Conservation (phyloP, 2,113 vertebrate species). For the Emydura subglobosa region DNA sequence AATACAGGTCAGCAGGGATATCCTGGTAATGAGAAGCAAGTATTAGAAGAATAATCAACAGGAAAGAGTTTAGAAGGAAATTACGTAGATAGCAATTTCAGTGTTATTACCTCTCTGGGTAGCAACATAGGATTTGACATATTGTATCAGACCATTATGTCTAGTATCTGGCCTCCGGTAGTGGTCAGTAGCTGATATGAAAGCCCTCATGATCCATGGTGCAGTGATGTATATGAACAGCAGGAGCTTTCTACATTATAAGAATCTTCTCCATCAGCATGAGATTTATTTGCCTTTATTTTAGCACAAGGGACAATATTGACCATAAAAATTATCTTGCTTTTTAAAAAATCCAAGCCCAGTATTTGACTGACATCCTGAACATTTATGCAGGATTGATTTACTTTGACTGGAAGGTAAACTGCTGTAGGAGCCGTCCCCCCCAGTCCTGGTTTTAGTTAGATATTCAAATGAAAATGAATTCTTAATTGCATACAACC, state of each 20-base stretch:
- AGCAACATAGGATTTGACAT: not conserved
- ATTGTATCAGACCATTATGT: not conserved
- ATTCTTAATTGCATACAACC: not conserved
- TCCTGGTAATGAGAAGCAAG: not conserved
- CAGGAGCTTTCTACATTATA: not conserved
- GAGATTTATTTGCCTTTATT: not conserved
- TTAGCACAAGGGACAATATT: not conserved
- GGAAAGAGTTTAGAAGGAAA: not conserved
- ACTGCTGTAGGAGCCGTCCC: not conserved
- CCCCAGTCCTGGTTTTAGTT: not conserved
- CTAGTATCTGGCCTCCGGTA: not conserved
- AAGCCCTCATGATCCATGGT: not conserved
- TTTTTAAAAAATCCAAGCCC: not conserved
- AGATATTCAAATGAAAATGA: not conserved
- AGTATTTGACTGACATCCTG: not conserved
- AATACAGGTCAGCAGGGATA: not conserved
- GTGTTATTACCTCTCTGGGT: not conserved
- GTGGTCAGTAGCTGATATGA: accelerated
- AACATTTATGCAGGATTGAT: not conserved
- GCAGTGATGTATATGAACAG: not conserved
- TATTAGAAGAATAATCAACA: not conserved
- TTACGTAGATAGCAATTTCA: not conserved
- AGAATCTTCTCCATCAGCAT: not conserved
- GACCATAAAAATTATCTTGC: not conserved
- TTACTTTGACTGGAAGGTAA: not conserved